Percentiles rank a stretch among this genome's conserved stretches.
These are phyloP conservation scores for Brachypteracias leptosomus DNA, from an alignment of 2,113 vertebrate species.

Conservation along the genomic window DNA sequence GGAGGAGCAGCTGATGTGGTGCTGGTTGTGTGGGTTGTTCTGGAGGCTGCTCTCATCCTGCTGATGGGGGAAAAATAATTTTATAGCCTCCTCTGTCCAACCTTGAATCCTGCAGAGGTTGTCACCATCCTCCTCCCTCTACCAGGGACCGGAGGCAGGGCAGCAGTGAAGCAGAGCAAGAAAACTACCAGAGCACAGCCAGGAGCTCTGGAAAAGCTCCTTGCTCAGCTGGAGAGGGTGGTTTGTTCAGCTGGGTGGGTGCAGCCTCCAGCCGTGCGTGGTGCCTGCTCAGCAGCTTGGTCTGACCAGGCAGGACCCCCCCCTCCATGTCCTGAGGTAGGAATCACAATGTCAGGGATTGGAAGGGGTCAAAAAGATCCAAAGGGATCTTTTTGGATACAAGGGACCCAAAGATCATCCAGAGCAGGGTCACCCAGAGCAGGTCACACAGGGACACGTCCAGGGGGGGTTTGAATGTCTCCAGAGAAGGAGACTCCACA, in stretches of 20 bases:
- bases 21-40: neutral
- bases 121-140: neutral
- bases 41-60: neutral
- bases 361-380: too few relatives aligned
- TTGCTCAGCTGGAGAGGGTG: neutral
- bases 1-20: accelerated
- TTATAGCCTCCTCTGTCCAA: neutral
- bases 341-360: too few relatives aligned
- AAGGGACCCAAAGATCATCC: too few relatives aligned
- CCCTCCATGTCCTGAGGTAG: constrained; percentile 6
- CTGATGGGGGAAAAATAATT: neutral
- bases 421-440: too few relatives aligned
- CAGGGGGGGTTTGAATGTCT: too few relatives aligned
- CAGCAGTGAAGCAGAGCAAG: neutral
- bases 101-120: neutral
- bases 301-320: too few relatives aligned
- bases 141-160: neutral
- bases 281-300: neutral
- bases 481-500: too few relatives aligned
- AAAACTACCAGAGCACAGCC: neutral
- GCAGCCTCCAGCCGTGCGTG: neutral
- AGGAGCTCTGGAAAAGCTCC: neutral
- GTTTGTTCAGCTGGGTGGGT: neutral
- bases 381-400: too few relatives aligned
- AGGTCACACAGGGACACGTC: too few relatives aligned